Base-by-base conservation (phyloP, 2,888 invertebrate genomes). In the Clivina fossor region DNA sequence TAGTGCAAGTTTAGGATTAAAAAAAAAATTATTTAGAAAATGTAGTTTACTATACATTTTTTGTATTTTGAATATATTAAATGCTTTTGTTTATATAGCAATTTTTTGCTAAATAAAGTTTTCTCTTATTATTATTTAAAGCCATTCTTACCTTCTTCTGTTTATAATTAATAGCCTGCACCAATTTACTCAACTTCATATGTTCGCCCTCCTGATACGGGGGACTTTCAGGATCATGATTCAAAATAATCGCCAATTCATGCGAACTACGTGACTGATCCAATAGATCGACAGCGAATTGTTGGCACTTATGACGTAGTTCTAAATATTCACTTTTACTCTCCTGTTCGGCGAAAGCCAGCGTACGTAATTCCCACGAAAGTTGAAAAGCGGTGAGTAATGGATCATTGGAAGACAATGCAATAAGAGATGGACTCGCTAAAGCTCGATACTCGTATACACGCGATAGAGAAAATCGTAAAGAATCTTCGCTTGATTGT, bases 401-500 rank as follows among this genome's bases (percentile, higher is more conserved):
- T 1, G 96, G 97, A 75, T 97, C 97, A 56, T 84, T 86, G 5
- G 93, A 93, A 24, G 93, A 94, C 26, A 96, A 76, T 0, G 94
- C 93, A 62, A 97, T 96, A 44, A 97, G 82, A 0, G 95, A 95
- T 0, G 97, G 94, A 67, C 93, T 93, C 0, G 95, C 88, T 49
- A 97, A 75, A 0, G 96, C 96, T 60, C 87, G 83, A 76, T 96
- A 97, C 65, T 93, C 90, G 69, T 96, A 95, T 44, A 97, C 86
- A 18, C 96, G 83, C 0, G 93, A 90, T 51, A 92, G 76, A 0
- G 95, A 95, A 68, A 93, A 85, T 44, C 91, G 79, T 60, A 93
- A 73, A 0, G 88, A 86, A 65, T 89, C 89, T 59, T 87, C 88
- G 4, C 82, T 77, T 0, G 86, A 85, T 30, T 84, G 78, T 16